These are phyloP conservation scores for Pantala flavescens DNA, from an alignment of 1,140 invertebrate species.

Conservation along the genomic window DNA sequence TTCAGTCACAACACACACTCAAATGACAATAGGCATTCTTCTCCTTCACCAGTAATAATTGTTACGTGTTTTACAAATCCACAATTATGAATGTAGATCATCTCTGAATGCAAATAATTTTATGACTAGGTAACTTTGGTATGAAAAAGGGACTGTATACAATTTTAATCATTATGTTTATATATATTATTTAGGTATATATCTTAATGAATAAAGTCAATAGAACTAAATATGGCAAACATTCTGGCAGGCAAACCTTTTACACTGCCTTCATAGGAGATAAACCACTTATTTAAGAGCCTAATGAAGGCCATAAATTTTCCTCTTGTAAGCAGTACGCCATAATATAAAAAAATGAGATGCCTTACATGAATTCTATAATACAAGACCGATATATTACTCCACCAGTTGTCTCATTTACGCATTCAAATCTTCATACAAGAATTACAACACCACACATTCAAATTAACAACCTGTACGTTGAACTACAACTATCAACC, in stretches of 20 bases:
- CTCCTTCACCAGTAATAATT: background rate
- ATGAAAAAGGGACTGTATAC: constrained; percentile 8
- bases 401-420: constrained; percentile 6
- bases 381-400: constrained; percentile 10
- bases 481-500: constrained; percentile 6
- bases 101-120: constrained; percentile 3
- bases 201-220: constrained; percentile 11
- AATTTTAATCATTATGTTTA: constrained; percentile 1
- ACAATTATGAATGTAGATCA: background rate
- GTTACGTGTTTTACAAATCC: background rate
- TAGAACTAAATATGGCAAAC: constrained; percentile 6
- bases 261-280: background rate
- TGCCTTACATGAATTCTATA: constrained; percentile 6
- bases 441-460: constrained; percentile 6
- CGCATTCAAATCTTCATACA: background rate
- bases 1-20: background rate
- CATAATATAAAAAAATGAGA: constrained; percentile 8
- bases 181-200: constrained; percentile 9
- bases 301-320: constrained; percentile 2
- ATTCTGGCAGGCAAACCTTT: constrained; percentile 1
- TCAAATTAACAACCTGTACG: constrained; percentile 9
- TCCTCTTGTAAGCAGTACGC: constrained; percentile 4
- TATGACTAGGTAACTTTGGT: constrained; percentile 6
- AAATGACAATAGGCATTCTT: background rate
- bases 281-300: background rate